Percentiles rank a stretch among this genome's conserved stretches.
phyloP scores from a whole-genome alignment of 2,113 vertebrate species.

The Callionymus lyra region DNA sequence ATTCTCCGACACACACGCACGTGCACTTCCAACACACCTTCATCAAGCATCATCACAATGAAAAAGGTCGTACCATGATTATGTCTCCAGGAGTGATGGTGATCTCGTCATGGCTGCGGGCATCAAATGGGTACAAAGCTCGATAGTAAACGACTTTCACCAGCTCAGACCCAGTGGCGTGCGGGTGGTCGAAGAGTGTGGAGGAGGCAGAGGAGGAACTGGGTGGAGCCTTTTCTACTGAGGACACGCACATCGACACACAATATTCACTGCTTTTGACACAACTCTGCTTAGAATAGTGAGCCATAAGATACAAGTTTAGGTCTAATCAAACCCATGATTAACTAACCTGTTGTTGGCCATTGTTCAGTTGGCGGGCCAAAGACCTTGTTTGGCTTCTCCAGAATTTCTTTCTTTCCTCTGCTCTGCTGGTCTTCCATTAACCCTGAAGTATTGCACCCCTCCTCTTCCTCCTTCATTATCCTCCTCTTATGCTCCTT shows the following conservation, averaged over 20 bases:
- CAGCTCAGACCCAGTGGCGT: constrained; percentile 59
- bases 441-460: constrained; percentile 38
- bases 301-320: too few relatives aligned
- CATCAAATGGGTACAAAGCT: constrained; percentile 92
- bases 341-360: constrained; percentile 66
- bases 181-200: constrained; percentile 16
- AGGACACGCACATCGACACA: too few relatives aligned
- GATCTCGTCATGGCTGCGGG: constrained; percentile 95
- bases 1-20: background rate
- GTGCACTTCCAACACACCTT: too few relatives aligned
- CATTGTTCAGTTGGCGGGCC: constrained; percentile 78
- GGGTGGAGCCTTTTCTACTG: constrained; percentile 73
- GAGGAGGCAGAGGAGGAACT: constrained; percentile 77
- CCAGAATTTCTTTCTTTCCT: constrained; percentile 74
- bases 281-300: too few relatives aligned
- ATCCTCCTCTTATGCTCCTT: constrained; percentile 64
- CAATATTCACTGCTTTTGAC: too few relatives aligned
- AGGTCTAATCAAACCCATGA: too few relatives aligned
- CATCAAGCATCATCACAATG: too few relatives aligned
- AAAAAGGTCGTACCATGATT: constrained; percentile 93
- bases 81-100: constrained; percentile 90
- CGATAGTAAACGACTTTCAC: constrained; percentile 94
- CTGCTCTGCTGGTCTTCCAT: constrained; percentile 41
- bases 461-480: constrained; percentile 71
- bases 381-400: constrained; percentile 81